Evolutionary conservation across 2,113 vertebrate species (phyloP).

Genomic region (Verasper variegatus): DNA sequence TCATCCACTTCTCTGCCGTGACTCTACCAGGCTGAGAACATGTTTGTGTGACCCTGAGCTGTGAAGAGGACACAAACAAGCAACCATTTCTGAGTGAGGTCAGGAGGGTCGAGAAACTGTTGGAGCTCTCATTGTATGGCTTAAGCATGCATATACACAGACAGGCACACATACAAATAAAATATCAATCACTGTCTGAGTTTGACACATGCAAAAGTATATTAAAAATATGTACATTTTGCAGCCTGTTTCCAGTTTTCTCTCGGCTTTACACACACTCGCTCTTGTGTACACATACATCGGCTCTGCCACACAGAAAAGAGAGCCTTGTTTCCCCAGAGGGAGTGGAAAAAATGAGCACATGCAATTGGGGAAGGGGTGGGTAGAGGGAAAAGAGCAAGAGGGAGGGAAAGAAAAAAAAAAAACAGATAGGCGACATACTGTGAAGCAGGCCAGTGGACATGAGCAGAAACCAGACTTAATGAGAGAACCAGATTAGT

Average conservation of each 20-base stretch:
- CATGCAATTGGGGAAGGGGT: constrained; percentile 65
- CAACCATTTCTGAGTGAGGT: constrained; percentile 25
- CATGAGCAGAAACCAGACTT: constrained; percentile 20
- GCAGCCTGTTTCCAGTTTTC: constrained; percentile 31
- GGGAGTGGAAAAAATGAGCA: constrained; percentile 79
- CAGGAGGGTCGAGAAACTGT: constrained; percentile 8
- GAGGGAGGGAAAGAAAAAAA: neutral
- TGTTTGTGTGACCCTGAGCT: neutral
- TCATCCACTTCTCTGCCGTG: neutral
- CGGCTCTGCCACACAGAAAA: constrained; percentile 47
- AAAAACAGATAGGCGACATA: constrained; percentile 18
- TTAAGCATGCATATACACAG: constrained; percentile 2
- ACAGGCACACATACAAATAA: neutral
- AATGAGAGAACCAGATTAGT: constrained; percentile 35
- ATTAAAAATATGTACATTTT: constrained; percentile 15
- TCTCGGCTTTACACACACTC: constrained; percentile 32
- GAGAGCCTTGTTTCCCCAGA: constrained; percentile 62
- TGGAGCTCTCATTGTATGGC: constrained; percentile 6
- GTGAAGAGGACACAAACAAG: constrained; percentile 29
- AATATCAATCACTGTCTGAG: neutral
- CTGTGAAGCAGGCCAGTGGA: constrained; percentile 13
- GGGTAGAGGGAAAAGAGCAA: constrained; percentile 53
- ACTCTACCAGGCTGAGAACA: neutral
- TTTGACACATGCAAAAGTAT: constrained; percentile 2
- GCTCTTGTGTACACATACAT: constrained; percentile 32